phyloP scores from a whole-genome alignment of 2,113 vertebrate species.

The Clarias magur region DNA sequence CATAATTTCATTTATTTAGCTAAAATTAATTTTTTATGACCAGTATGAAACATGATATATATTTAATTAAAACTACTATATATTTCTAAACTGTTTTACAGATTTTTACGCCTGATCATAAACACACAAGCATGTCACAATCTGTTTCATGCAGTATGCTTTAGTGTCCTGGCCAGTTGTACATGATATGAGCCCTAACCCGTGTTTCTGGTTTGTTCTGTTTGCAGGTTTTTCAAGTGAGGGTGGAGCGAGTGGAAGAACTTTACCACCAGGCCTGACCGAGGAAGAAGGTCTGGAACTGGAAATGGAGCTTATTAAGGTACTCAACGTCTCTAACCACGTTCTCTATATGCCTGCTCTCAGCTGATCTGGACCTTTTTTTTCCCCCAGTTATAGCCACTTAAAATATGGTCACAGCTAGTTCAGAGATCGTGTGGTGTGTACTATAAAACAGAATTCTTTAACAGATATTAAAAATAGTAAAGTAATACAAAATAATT shows the following conservation, averaged over 20 bases:
- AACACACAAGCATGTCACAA: neutral
- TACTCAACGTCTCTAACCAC: slow-evolving; percentile 43
- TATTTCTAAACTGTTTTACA: neutral
- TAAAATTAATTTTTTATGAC: neutral
- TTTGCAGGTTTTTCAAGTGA: slow-evolving; percentile 70
- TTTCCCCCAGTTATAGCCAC: neutral
- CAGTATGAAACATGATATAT: neutral
- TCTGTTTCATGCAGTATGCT: neutral
- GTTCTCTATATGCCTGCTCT: too few species aligned
- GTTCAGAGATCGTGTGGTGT: neutral
- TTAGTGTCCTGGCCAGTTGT: neutral
- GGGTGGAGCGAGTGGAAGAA: slow-evolving; percentile 55
- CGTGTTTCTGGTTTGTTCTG: slow-evolving; percentile 20
- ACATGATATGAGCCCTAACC: neutral
- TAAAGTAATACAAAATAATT: neutral
- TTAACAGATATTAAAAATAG: neutral
- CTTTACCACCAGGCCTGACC: slow-evolving; percentile 70
- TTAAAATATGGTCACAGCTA: neutral
- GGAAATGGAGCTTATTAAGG: slow-evolving; percentile 84
- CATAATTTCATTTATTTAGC: neutral
- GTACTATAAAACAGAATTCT: neutral
- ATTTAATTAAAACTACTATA: neutral
- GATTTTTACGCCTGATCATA: neutral
- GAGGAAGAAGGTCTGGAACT: slow-evolving; percentile 82
- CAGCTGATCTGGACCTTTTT: neutral